Conservation (phyloP, 2,888 invertebrate genomes). For the Xestoiulus laeticollis region DNA sequence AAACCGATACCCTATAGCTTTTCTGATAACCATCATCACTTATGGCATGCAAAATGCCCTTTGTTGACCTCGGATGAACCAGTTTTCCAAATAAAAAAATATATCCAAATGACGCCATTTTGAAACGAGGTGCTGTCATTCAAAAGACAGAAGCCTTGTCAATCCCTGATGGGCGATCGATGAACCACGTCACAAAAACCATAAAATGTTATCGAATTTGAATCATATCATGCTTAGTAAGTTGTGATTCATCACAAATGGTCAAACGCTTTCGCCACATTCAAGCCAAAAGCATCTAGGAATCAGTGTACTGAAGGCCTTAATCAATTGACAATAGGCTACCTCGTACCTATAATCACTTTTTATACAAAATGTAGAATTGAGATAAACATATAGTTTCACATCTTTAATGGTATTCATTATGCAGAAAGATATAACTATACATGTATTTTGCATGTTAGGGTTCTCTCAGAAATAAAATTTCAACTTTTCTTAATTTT, state of each 20-base stretch:
- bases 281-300: neutral
- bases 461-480: too few relatives aligned
- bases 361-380: too few relatives aligned
- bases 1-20: constrained; percentile 37
- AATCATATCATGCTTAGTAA: too few relatives aligned
- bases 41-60: constrained; percentile 37
- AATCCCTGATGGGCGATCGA: neutral
- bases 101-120: constrained; percentile 7
- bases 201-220: neutral
- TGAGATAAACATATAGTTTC: too few relatives aligned
- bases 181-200: too few relatives aligned
- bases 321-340: too few relatives aligned
- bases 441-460: too few relatives aligned
- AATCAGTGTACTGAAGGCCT: too few relatives aligned
- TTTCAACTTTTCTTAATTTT: too few relatives aligned
- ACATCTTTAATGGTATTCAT: too few relatives aligned
- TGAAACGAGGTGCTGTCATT: constrained; percentile 21
- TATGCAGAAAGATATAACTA: too few relatives aligned
- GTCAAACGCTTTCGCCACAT: neutral
- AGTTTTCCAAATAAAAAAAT: neutral
- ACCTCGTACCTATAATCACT: too few relatives aligned
- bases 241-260: neutral
- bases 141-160: neutral
- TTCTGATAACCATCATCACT: constrained; percentile 29
- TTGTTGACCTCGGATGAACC: constrained; percentile 29